phyloP scores from a whole-genome alignment of 2,797 vertebrate species.

The Harpia harpyja region DNA sequence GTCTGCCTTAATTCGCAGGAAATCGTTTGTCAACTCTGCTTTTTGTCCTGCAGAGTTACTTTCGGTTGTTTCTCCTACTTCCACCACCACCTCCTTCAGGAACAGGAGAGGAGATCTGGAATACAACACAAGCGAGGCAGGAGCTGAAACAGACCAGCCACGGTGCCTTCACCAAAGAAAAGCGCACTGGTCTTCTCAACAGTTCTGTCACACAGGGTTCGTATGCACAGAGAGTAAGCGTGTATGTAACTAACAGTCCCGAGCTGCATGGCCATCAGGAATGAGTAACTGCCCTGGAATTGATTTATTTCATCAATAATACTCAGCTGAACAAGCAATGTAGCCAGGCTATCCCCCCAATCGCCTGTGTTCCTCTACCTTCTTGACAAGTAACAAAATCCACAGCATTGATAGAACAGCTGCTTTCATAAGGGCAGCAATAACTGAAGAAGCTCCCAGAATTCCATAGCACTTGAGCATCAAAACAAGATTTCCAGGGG shows the following conservation, averaged over 20 bases:
- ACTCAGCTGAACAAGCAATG: slow-evolving; percentile 30
- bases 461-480: slow-evolving; percentile 21
- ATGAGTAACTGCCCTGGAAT: background rate
- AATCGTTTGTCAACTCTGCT: background rate
- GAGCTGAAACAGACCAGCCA: background rate
- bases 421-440: slow-evolving; percentile 66
- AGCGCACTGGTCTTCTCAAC: background rate
- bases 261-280: background rate
- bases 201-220: background rate
- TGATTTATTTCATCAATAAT: slow-evolving; percentile 31
- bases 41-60: background rate
- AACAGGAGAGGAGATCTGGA: background rate
- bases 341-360: slow-evolving; percentile 4
- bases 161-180: background rate
- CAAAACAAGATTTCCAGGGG: slow-evolving; percentile 64
- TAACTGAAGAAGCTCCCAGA: slow-evolving; percentile 43
- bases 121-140: background rate
- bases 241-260: slow-evolving; percentile 25
- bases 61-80: background rate
- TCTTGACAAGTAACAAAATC: slow-evolving; percentile 41
- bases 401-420: slow-evolving; percentile 58
- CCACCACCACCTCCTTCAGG: background rate
- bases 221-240: background rate
- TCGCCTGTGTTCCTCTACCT: background rate
- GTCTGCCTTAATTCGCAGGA: background rate